These are phyloP conservation scores for Ceratina japonica DNA, from an alignment of 1,140 invertebrate genomes.

Conservation along the genomic window DNA sequence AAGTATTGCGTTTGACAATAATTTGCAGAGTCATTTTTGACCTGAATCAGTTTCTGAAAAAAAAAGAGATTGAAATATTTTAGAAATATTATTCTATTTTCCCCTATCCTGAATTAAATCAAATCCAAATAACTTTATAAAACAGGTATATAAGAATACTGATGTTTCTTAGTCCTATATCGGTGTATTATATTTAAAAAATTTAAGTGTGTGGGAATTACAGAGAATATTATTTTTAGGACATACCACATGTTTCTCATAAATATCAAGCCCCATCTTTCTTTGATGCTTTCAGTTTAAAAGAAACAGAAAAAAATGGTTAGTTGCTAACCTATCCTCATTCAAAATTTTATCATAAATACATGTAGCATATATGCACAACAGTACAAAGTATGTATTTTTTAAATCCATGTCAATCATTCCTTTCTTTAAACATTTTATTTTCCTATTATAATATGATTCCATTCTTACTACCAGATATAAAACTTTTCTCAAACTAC, in stretches of 20 bases:
- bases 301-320: constrained; percentile 69
- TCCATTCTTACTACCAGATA: neutral
- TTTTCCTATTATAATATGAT: neutral
- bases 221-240: constrained; percentile 54
- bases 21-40: constrained; percentile 50
- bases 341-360: constrained; percentile 13
- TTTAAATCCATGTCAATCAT: constrained; percentile 37
- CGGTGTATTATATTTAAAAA: constrained; percentile 50
- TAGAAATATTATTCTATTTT: neutral
- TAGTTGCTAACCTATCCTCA: constrained; percentile 56
- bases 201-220: constrained; percentile 6
- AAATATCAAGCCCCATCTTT: constrained; percentile 44
- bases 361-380: constrained; percentile 1
- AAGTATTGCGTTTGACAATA: neutral
- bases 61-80: neutral
- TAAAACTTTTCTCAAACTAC: neutral
- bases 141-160: neutral
- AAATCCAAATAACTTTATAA: neutral
- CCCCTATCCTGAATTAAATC: neutral
- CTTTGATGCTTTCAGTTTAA: constrained; percentile 66
- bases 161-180: constrained; percentile 20
- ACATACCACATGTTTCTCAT: constrained; percentile 39
- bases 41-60: neutral
- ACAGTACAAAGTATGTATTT: constrained; percentile 29
- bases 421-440: constrained; percentile 4